Base-by-base conservation (phyloP, 92 coral and sea anemone genomes). In the Scolanthus callimorphus region DNA sequence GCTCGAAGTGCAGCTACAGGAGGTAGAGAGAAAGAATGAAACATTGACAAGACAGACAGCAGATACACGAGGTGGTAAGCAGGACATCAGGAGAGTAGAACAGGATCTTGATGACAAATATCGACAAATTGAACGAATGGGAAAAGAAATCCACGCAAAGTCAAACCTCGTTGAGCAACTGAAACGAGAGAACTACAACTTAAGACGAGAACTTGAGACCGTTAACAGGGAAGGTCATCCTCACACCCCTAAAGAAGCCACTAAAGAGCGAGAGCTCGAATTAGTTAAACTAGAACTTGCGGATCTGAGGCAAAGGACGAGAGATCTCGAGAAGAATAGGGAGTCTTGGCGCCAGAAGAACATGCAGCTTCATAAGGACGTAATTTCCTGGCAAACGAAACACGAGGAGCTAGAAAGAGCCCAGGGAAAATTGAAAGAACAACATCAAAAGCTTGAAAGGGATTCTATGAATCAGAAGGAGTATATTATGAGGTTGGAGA, bases 151-250 rank as follows among this genome's bases (percentile, higher is more conserved):
- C 21, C 39, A 50, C 9, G 29, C 52, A 27, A 88, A 77, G 51
- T 90, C 74, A 31, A 65, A 62, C 29, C 68, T 85, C 2, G 49
- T 83, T 20, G 80, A 84, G 29, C 92, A 80, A 50, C 66, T 82
- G 39, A 90, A 92, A 34, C 67, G 81, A 64, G 98, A 92, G 38
- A 88, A 70, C 55, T 67, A 48, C 20, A 65, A 73, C 0, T 92
- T 89, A 9, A 90, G 53, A 46, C 56, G 79, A 27, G 78, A 81
- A 30, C 55, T 82, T 41, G 85, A 84, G 48, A 67, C 83, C 1
- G 47, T 59, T 13, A 71, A 74, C 29, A 65, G 60, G 11, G 77
- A 74, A 20, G 67, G 82, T 21, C 70, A 67, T 17, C 29, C 28
- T 17, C 31, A 20, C 29, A 63, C 57, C 25, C 75, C 64, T 17